Evolutionary conservation across 2,888 invertebrate genomes (phyloP), one percentile per base, ranked within the genome.

Genomic region (Ormyrus labotus): DNA sequence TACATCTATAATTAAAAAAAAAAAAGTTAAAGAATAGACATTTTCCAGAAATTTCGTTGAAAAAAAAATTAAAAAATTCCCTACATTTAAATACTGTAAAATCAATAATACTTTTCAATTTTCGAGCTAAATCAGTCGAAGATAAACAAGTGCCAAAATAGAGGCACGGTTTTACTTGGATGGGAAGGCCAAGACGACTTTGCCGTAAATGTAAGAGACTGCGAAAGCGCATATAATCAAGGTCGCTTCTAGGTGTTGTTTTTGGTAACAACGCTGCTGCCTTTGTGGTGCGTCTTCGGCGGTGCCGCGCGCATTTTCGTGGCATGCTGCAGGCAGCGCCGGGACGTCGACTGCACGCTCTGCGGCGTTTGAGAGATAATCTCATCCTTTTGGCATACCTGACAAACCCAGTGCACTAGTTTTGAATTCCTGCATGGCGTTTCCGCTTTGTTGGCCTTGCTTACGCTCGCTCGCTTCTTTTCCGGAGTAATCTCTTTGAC

Each of bases 331-430:
- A 34, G 34, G 34, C 48, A 51, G 34, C 71, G 50, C 50, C 47
- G 45, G 9, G 45, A 11, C 5, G n/a, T 9, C 82, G 73, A 78
- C 72, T 65, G 67, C 69, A 65, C 75, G 67, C 19, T 34, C n/a
- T 10, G 51, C 80, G 83, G 78, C 81, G 81, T 84, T 83, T 82
- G 79, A 72, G 78, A 84, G 85, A 88, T 87, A 85, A 87, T 85
- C 84, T 84, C 73, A 83, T 83, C 81, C 82, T 80, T 84, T 82
- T 73, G 81, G 67, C 71, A 48, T 68, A 78, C 81, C 80, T 74
- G 65, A 55, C 76, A 80, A 78, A 64, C 65, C 6, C 51, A 11
- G 47, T 19, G 68, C 34, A 34, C 34, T 34, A 34, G 34, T 34
- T 34, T 50, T 10, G 63, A 55, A 60, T 58, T 69, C 71, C 60